Conservation (phyloP, 1,140 invertebrate species). For the Oppia nitens region DNA sequence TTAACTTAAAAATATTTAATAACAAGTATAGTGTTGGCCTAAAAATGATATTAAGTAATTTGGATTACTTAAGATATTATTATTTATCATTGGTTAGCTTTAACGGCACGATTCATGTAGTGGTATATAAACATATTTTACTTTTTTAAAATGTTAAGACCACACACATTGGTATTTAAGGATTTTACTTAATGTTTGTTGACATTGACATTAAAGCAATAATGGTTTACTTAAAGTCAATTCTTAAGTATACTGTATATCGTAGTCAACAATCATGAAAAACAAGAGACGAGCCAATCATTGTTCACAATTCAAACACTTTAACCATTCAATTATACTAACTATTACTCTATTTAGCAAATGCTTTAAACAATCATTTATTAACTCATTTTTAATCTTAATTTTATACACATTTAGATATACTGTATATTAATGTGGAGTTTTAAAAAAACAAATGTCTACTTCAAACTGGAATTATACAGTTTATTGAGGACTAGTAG, state of each 20-base stretch:
- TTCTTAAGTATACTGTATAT: background rate
- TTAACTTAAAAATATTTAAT: too few relatives aligned
- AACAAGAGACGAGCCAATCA: background rate
- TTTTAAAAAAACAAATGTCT: too few relatives aligned
- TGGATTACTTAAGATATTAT: background rate
- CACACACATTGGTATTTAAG: background rate
- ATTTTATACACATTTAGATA: too few relatives aligned
- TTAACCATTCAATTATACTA: too few relatives aligned
- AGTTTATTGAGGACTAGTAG: too few relatives aligned
- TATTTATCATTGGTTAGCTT: background rate
- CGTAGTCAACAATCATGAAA: background rate
- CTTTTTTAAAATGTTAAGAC: background rate
- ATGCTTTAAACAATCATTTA: too few relatives aligned
- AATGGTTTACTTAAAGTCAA: background rate
- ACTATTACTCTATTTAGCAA: too few relatives aligned
- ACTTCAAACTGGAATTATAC: too few relatives aligned
- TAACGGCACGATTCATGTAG: background rate
- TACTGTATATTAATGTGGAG: too few relatives aligned
- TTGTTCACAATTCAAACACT: background rate
- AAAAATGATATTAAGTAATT: background rate
- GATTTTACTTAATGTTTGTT: background rate
- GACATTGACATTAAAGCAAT: background rate
- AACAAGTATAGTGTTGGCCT: background rate
- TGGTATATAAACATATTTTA: background rate
- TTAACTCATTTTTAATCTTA: too few relatives aligned